These are phyloP conservation scores for Halictus ligatus DNA, from an alignment of 2,888 invertebrate genomes.

Conservation along the genomic window DNA sequence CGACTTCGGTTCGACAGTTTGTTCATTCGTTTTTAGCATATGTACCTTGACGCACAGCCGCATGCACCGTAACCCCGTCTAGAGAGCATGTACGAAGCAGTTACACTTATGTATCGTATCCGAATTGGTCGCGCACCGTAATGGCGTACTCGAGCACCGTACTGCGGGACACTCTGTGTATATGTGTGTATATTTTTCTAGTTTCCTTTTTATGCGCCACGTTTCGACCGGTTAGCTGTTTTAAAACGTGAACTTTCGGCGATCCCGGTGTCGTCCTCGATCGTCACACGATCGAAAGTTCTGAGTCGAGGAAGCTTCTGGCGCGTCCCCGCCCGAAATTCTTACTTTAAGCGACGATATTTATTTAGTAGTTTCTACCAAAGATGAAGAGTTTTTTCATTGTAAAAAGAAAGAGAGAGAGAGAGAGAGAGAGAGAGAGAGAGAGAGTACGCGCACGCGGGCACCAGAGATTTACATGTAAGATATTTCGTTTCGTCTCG, in stretches of 20 bases:
- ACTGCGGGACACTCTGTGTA: slow-evolving; percentile 64
- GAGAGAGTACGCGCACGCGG: slow-evolving; percentile 27
- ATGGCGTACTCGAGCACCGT: slow-evolving; percentile 62
- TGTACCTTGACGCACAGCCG: slow-evolving; percentile 66
- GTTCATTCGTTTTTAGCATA: slow-evolving; percentile 44
- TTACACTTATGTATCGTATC: slow-evolving; percentile 34
- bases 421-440: neutral
- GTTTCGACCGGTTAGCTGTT: neutral
- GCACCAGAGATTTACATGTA: slow-evolving; percentile 69
- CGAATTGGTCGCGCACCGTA: slow-evolving; percentile 50
- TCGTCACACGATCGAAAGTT: neutral
- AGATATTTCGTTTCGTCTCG: slow-evolving; percentile 66
- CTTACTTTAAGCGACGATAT: slow-evolving; percentile 79
- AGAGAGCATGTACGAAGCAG: slow-evolving; percentile 39
- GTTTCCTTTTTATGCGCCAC: slow-evolving; percentile 56
- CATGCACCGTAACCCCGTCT: slow-evolving; percentile 55
- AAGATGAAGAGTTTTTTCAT: slow-evolving; percentile 79
- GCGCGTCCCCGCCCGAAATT: slow-evolving; percentile 49
- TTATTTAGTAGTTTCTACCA: slow-evolving; percentile 84
- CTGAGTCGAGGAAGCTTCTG: slow-evolving; percentile 27
- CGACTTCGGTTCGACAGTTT: neutral
- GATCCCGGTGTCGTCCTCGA: neutral
- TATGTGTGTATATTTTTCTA: slow-evolving; percentile 73
- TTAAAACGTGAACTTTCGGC: slow-evolving; percentile 6
- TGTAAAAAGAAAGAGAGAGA: slow-evolving; percentile 71